Base-by-base conservation (phyloP, 2,797 vertebrate species). In the Mareca penelope region DNA sequence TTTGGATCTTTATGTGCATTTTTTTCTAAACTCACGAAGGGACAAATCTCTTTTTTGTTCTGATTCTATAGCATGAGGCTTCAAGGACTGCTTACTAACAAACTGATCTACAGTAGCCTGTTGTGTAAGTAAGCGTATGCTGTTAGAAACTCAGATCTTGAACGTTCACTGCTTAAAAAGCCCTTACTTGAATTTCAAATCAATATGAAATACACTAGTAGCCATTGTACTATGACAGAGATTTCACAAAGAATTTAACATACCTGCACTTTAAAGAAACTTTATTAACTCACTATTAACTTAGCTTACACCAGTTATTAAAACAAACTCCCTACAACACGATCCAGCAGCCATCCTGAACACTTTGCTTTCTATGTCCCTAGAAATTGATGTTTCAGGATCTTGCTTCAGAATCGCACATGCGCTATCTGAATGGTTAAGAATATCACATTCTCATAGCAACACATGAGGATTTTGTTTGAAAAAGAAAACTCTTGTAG, bases 11-110 rank as follows among this genome's bases (percentile, higher is more conserved):
- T 46, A 37, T 1, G 8, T 53, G 17, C 9, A 10, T 65, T 89
- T 52, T 75, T 68, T 64, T 60, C 40, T 4, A 5, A 42, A 29
- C 0, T 0, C 22, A 23, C 29, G 14, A 63, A 88, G 4, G 1
- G 9, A 59, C 80, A 79, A 70, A 44, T 5, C 39, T 57, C 19
- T 64, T 46, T 35, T 70, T n/a, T 6, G 39, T 64, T 56, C 48
- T 40, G 23, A 24, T 50, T 64, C 44, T 35, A 17, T 0, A 81
- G 67, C 69, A 53, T 9, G 13, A 60, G 22, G 68, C 28, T 73
- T 80, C 33, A 56, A 55, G 46, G 52, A 48, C 1, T 79, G 21
- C 37, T 79, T 68, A 33, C 26, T 37, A 64, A 48, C 19, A 80
- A 80, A 42, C 29, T 40, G 26, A 76, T 29, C 7, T n/a, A 7